Evolutionary conservation across 2,113 vertebrate genomes (phyloP).

Genomic region (Ramphastos sulfuratus): DNA sequence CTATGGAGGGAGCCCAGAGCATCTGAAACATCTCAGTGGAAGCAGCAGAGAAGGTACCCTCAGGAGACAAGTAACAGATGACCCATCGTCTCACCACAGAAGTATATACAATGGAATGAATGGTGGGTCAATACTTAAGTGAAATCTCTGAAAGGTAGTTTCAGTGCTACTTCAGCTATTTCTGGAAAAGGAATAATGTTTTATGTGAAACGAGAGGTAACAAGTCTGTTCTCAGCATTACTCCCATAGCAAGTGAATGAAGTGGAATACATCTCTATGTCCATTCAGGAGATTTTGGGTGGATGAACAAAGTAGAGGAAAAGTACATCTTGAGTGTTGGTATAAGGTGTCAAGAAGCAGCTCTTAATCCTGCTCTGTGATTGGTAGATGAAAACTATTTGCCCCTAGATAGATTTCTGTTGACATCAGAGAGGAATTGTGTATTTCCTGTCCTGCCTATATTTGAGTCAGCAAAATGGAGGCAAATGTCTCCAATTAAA

Average conservation of each 20-base stretch:
- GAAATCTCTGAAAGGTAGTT: neutral
- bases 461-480: neutral
- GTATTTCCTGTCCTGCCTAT: neutral
- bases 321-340: neutral
- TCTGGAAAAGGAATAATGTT: neutral
- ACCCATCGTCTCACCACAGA: constrained; percentile 62
- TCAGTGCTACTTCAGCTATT: neutral
- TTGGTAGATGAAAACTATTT: neutral
- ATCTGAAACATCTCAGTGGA: constrained; percentile 81
- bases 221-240: neutral
- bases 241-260: neutral
- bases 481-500: neutral
- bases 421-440: neutral
- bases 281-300: neutral
- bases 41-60: constrained; percentile 84
- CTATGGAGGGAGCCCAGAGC: constrained; percentile 80
- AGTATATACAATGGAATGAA: constrained; percentile 71
- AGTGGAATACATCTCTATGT: neutral
- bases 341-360: neutral
- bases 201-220: neutral
- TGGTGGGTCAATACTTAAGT: constrained; percentile 32
- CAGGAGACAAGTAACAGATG: constrained; percentile 82
- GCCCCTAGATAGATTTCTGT: neutral
- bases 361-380: neutral
- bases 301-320: neutral